Percentiles rank a stretch among this genome's conserved stretches.
phyloP scores from a whole-genome alignment of 1,140 invertebrate species.

The Octopus sinensis region DNA sequence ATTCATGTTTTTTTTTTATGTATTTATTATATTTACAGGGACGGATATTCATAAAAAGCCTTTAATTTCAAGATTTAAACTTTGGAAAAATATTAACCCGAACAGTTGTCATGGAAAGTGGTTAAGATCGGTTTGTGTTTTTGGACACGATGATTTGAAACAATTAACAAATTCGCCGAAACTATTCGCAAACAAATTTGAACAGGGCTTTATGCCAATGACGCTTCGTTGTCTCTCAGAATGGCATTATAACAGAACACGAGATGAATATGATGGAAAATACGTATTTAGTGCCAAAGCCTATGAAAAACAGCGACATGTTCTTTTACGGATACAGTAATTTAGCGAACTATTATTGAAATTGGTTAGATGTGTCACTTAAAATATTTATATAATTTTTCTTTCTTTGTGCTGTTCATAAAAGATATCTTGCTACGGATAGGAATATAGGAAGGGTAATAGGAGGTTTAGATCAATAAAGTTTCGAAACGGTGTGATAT shows the following conservation, averaged over 20 bases:
- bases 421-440: no score
- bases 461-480: no score
- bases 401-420: no score
- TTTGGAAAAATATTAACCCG: conserved; percentile 18
- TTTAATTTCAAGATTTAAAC: conserved; percentile 21
- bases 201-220: conserved; percentile 20
- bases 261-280: not conserved
- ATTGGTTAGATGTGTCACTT: no score
- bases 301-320: not conserved
- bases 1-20: no score
- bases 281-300: not conserved
- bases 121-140: conserved; percentile 29
- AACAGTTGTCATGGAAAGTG: conserved; percentile 20
- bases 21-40: not conserved
- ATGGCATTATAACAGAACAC: conserved; percentile 23
- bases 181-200: conserved; percentile 36
- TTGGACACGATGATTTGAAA: conserved; percentile 28
- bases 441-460: no score
- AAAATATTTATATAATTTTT: no score
- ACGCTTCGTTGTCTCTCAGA: conserved; percentile 30
- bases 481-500: no score
- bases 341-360: no score
- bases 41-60: conserved; percentile 16
- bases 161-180: conserved; percentile 19
- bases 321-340: not conserved